phyloP scores from a whole-genome alignment of 2,113 vertebrate genomes.

The Dasyprocta punctata region DNA sequence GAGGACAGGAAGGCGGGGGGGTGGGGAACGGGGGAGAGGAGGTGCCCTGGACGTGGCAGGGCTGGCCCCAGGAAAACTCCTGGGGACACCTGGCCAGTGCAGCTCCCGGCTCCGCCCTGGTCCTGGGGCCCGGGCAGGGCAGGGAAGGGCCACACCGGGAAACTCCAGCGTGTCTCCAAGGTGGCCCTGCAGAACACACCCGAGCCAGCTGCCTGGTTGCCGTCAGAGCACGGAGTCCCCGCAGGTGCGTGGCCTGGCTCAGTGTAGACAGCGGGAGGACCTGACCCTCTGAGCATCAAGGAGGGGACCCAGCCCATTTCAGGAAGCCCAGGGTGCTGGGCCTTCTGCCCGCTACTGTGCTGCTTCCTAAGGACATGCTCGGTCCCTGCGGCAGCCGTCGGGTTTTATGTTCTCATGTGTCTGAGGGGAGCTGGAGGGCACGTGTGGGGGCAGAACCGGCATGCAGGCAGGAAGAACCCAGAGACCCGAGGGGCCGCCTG shows the following conservation, averaged over 20 bases:
- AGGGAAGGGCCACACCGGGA: not conserved
- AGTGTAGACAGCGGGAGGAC: fast-evolving
- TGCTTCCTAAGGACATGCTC: not conserved
- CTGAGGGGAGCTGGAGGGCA: not conserved
- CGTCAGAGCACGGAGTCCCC: too few species aligned
- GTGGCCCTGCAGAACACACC: fast-evolving
- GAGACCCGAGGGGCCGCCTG: not conserved
- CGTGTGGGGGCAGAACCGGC: fast-evolving
- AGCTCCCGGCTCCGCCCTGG: not conserved
- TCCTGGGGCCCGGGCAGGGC: not conserved
- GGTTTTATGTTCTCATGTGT: fast-evolving
- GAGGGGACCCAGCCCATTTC: not conserved
- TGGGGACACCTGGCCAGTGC: not conserved
- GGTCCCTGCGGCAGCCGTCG: fast-evolving
- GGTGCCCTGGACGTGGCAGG: not conserved
- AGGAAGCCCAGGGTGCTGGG: not conserved
- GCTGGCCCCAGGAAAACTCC: not conserved
- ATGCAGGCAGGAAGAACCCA: fast-evolving
- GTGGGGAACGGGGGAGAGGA: not conserved
- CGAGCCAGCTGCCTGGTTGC: not conserved
- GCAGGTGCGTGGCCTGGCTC: not conserved
- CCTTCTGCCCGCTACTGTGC: not conserved
- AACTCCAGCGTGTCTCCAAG: not conserved
- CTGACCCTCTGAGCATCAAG: not conserved
- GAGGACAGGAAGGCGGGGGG: not conserved